A percentile compares a stretch with the other conserved stretches of the same genome.
Evolutionary conservation across 1,140 invertebrate genomes (phyloP).

Genomic region (Muscidifurax raptorellus): DNA sequence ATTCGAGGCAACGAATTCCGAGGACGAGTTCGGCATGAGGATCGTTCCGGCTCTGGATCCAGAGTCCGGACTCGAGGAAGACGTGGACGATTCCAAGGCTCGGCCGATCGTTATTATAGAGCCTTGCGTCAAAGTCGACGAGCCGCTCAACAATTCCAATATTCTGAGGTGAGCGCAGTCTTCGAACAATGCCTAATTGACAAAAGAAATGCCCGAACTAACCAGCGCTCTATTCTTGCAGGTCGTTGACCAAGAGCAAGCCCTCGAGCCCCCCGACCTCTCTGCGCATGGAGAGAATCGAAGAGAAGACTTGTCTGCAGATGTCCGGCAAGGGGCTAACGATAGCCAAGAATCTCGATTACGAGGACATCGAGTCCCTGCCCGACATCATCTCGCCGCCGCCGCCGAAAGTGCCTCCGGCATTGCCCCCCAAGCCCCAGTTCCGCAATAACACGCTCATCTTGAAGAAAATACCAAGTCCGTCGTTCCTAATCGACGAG

Average conservation of each 20-base stretch:
- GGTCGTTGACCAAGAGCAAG: constrained; percentile 12
- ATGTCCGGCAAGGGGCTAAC: constrained; percentile 70
- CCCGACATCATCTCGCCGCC: constrained; percentile 70
- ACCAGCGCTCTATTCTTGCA: constrained; percentile 19
- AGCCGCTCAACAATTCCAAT: constrained; percentile 19
- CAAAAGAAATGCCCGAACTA: too few species aligned
- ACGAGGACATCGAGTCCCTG: constrained; percentile 74
- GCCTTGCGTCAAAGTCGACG: constrained; percentile 53
- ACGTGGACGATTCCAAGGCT: constrained; percentile 61
- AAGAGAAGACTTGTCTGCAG: constrained; percentile 70
- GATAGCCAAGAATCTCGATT: constrained; percentile 79
- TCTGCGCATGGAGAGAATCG: constrained; percentile 65
- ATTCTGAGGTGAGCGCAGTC: constrained; percentile 28
- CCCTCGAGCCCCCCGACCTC: constrained; percentile 51
- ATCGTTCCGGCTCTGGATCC: constrained; percentile 54
- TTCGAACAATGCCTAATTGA: too few species aligned
- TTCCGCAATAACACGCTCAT: constrained; percentile 77
- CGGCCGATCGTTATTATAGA: constrained; percentile 73
- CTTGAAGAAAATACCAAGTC: constrained; percentile 78
- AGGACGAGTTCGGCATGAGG: constrained; percentile 69
- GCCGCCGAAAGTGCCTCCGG: constrained; percentile 79
- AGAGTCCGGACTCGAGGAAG: constrained; percentile 56
- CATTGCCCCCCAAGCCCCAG: constrained; percentile 83
- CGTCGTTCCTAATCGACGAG: constrained; percentile 80
- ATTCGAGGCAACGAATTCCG: constrained; percentile 61